Evolutionary conservation across 2,113 vertebrate genomes (phyloP).

Genomic region (Gambusia affinis): DNA sequence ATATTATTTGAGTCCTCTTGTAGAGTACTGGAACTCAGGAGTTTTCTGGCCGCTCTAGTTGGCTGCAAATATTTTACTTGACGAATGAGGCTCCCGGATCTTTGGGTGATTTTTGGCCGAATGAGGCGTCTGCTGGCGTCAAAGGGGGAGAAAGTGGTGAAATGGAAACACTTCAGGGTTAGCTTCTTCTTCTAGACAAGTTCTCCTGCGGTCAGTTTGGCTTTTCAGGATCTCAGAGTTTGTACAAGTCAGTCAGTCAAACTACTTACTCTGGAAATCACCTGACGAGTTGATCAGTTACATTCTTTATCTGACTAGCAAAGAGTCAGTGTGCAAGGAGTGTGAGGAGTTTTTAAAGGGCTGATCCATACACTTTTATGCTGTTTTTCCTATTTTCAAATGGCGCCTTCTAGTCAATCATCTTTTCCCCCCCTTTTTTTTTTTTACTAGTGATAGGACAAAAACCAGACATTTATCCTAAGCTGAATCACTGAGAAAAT

Average conservation of each 20-base stretch:
- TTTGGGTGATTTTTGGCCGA: slow-evolving; percentile 62
- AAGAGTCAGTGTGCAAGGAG: slow-evolving; percentile 64
- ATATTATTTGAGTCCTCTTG: background rate
- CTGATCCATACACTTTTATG: slow-evolving; percentile 65
- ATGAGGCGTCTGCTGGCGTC: slow-evolving; percentile 31
- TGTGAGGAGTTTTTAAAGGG: slow-evolving; percentile 74
- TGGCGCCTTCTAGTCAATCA: slow-evolving; percentile 44
- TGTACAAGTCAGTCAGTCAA: slow-evolving; percentile 44
- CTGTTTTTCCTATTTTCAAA: slow-evolving; percentile 28
- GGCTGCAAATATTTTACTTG: slow-evolving; percentile 1
- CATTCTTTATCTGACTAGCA: slow-evolving; percentile 60
- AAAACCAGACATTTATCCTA: slow-evolving; percentile 6
- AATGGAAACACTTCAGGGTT: background rate
- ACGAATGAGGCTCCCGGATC: slow-evolving; percentile 57
- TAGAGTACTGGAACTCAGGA: background rate
- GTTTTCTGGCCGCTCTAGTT: background rate
- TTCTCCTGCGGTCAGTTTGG: slow-evolving; percentile 12
- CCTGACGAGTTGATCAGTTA: slow-evolving; percentile 47
- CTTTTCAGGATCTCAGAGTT: slow-evolving; percentile 10
- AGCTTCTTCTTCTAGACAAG: slow-evolving; percentile 37
- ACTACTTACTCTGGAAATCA: slow-evolving; percentile 46
- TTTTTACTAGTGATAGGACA: background rate
- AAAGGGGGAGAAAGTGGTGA: slow-evolving; percentile 11
- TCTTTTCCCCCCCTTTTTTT: background rate
- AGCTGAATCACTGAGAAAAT: background rate